Evolutionary conservation across 2,888 invertebrate species (phyloP).

Genomic region (Parnassius apollo): DNA sequence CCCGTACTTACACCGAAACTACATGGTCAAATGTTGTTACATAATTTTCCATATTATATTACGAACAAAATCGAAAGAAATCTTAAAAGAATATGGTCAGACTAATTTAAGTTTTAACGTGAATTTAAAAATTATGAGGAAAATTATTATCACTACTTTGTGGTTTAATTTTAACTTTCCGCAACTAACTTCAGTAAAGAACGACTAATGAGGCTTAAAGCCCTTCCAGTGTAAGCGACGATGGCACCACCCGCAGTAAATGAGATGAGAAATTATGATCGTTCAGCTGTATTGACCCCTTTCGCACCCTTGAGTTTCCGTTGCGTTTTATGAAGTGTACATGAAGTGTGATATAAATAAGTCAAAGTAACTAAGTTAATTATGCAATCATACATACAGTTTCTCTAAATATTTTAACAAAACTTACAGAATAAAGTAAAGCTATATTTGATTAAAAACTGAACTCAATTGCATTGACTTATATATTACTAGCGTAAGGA

Average conservation of each 20-base stretch:
- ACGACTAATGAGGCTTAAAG: constrained; percentile 58
- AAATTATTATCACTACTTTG: constrained; percentile 2
- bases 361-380: neutral
- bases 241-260: constrained; percentile 55
- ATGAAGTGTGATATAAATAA: constrained; percentile 17
- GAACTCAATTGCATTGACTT: too few relatives aligned
- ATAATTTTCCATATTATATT: too few relatives aligned
- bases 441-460: too few relatives aligned
- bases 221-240: constrained; percentile 60
- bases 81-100: neutral
- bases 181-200: constrained; percentile 27
- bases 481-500: too few relatives aligned
- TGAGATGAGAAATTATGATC: constrained; percentile 75
- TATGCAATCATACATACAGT: too few relatives aligned
- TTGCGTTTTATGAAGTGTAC: constrained; percentile 40
- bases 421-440: too few relatives aligned
- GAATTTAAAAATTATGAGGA: neutral
- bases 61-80: too few relatives aligned
- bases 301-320: constrained; percentile 61
- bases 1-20: too few relatives aligned
- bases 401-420: too few relatives aligned
- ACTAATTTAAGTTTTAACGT: too few relatives aligned
- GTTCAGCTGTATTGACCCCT: constrained; percentile 70
- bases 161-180: constrained; percentile 14
- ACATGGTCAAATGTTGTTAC: too few relatives aligned